Evolutionary conservation across 2,888 invertebrate species (phyloP).

Genomic region (Hypomecis atomaria): DNA sequence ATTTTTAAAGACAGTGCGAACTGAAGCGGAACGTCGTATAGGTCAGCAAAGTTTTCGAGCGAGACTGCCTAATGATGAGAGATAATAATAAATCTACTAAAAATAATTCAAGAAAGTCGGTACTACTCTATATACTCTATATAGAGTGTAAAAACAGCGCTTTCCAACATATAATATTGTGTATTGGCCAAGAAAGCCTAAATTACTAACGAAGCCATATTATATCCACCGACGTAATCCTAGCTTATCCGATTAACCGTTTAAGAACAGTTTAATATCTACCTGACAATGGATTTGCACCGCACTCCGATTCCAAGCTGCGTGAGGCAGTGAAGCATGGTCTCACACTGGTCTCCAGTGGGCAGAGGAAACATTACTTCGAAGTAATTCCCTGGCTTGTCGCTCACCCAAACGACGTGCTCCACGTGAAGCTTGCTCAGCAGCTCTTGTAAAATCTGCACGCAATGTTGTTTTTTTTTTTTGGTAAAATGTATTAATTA

Average conservation of each 20-base stretch:
- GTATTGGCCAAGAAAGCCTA: not conserved
- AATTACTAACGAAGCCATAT: slow-evolving; percentile 6
- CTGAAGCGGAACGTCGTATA: too few species aligned
- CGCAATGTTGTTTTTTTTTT: not conserved
- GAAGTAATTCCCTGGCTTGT: slow-evolving; percentile 87
- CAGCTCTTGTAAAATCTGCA: slow-evolving; percentile 87
- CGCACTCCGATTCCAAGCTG: slow-evolving; percentile 89
- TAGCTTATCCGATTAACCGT: slow-evolving; percentile 6
- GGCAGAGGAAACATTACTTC: slow-evolving; percentile 89
- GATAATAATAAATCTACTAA: too few species aligned
- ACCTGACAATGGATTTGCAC: slow-evolving; percentile 90
- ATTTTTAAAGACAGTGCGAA: too few species aligned
- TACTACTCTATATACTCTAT: too few species aligned
- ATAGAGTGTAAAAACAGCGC: too few species aligned
- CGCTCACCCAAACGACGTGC: slow-evolving; percentile 88
- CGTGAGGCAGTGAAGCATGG: slow-evolving; percentile 89
- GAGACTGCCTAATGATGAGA: too few species aligned
- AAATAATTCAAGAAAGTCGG: too few species aligned
- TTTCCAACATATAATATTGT: not conserved
- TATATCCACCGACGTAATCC: not conserved
- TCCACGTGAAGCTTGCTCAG: slow-evolving; percentile 87
- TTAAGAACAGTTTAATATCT: slow-evolving; percentile 43
- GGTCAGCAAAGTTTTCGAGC: too few species aligned
- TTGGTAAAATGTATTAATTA: too few species aligned
- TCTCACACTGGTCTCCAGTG: slow-evolving; percentile 89